A percentile compares a stretch with the other conserved stretches of the same genome.
These are phyloP conservation scores for Formicarius rufipectus DNA, from an alignment of 2,113 vertebrate genomes.

Conservation along the genomic window DNA sequence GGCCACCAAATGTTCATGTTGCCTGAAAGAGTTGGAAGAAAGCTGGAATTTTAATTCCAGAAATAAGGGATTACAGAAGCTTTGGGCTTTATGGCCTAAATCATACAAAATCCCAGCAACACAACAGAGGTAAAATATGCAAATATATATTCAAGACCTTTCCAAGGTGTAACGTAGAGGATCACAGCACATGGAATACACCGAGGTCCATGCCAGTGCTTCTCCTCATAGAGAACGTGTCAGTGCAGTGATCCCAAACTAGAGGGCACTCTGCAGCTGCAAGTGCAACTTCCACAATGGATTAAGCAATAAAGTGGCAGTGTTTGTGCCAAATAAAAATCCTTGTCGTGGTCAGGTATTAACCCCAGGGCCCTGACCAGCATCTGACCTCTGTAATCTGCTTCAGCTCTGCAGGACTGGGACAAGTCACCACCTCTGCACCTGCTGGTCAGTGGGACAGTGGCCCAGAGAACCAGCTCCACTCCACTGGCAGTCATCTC, in stretches of 20 bases:
- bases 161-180: background rate
- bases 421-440: background rate
- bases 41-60: background rate
- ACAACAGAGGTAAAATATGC: background rate
- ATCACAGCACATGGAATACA: rapidly evolving
- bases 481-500: background rate
- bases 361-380: slow-evolving; percentile 15
- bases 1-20: background rate
- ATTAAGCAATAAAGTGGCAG: background rate
- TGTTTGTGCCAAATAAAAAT: slow-evolving; percentile 18
- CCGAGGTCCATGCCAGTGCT: background rate
- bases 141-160: background rate
- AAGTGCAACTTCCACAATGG: background rate
- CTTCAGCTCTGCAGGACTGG: background rate
- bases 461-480: background rate
- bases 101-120: background rate
- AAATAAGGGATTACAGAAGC: background rate
- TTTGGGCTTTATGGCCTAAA: background rate
- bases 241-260: background rate
- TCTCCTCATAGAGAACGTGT: background rate
- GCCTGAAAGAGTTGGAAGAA: background rate
- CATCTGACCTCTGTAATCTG: slow-evolving; percentile 40
- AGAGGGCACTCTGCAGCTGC: slow-evolving; percentile 27
- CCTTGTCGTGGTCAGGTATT: slow-evolving; percentile 15
- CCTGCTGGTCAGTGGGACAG: slow-evolving; percentile 28